phyloP scores from a whole-genome alignment of 2,113 vertebrate genomes.

The Triplophysa tibetana region DNA sequence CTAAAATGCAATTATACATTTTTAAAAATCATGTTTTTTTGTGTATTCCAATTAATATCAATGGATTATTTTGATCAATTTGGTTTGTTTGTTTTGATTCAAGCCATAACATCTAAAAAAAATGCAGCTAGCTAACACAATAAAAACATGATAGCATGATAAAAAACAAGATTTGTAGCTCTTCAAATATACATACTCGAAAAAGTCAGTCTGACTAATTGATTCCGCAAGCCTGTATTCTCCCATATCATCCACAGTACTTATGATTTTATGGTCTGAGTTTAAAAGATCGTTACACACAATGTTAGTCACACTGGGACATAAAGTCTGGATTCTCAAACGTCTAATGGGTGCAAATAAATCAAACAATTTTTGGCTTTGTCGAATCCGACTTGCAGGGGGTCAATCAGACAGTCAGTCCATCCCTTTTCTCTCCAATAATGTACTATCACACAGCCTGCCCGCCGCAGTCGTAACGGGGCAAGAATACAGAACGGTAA shows the following conservation, averaged over 20 bases:
- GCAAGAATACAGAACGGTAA: constrained; percentile 33
- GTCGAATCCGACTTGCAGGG: not conserved
- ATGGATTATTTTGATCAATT: no score
- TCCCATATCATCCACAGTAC: not conserved
- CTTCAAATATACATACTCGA: no score
- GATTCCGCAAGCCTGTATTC: not conserved
- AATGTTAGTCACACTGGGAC: not conserved
- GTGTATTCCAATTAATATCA: no score
- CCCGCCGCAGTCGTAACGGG: constrained; percentile 29
- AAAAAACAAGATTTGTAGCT: no score
- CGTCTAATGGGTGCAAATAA: not conserved
- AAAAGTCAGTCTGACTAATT: no score
- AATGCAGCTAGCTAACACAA: no score
- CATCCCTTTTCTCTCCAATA: constrained; percentile 1
- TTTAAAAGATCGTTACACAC: not conserved
- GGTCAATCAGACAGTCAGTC: constrained; percentile 24
- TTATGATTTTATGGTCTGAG: not conserved
- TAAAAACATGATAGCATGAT: no score
- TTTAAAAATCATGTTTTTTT: no score
- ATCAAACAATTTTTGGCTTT: constrained; percentile 7
- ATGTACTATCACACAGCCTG: constrained; percentile 35
- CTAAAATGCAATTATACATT: no score
- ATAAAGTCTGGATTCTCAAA: not conserved
- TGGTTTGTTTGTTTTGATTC: no score
- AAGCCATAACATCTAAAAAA: no score